Conservation (phyloP, 2,797 vertebrate species). For the Gymnoscopelus braueri region DNA sequence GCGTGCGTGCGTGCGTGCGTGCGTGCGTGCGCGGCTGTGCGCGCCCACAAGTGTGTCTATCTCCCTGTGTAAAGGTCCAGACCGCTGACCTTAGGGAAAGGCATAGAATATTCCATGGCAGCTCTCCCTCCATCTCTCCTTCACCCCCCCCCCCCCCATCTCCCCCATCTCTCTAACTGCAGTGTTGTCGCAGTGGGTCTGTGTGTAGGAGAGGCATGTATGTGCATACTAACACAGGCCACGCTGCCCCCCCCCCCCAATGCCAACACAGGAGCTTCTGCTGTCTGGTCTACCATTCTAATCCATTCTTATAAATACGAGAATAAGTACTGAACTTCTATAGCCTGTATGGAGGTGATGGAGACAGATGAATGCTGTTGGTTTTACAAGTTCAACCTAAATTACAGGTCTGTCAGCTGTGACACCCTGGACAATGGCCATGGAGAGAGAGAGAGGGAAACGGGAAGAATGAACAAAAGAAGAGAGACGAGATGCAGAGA, state of each 20-base stretch:
- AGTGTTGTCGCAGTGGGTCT: conserved; percentile 78
- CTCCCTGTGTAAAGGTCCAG: conserved; percentile 35
- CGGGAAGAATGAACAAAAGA: background rate
- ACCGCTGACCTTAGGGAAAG: conserved; percentile 60
- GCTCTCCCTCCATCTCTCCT: conserved; percentile 45
- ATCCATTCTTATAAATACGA: conserved; percentile 70
- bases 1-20: background rate
- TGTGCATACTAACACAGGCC: conserved; percentile 79
- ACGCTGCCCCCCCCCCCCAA: conserved; percentile 34
- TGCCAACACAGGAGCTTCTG: conserved; percentile 50
- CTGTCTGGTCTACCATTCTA: conserved; percentile 44
- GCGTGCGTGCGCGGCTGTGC: background rate
- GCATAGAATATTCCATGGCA: conserved; percentile 63
- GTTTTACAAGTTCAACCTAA: conserved; percentile 75
- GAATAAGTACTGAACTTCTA: conserved; percentile 69
- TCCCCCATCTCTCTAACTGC: conserved; percentile 66
- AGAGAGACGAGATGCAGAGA: background rate
- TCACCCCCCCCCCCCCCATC: background rate
- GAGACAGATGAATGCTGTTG: conserved; percentile 79
- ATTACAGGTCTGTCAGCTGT: conserved; percentile 64
- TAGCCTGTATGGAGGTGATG: conserved; percentile 65
- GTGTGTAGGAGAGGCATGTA: conserved; percentile 75
- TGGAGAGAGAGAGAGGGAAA: conserved; percentile 11
- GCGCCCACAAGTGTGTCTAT: conserved; percentile 5
- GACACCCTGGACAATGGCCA: conserved; percentile 61